Base-by-base conservation (phyloP, 2,888 invertebrate species). In the Lasioglossum pauxillum region DNA sequence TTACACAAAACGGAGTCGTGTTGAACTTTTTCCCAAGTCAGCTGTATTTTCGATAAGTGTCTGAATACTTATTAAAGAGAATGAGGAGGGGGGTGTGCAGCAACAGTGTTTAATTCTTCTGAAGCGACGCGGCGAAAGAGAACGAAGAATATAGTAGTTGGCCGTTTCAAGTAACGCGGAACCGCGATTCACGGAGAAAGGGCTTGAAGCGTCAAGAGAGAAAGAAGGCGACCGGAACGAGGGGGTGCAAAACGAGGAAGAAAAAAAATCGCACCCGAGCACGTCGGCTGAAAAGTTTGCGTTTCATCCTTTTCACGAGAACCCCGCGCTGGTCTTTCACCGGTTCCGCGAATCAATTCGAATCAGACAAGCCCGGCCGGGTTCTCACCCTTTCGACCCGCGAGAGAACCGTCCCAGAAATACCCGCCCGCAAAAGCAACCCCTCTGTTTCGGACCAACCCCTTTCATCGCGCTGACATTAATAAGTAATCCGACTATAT, bases 281-380 rank as follows among this genome's bases (percentile, higher is more conserved):
- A 31, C 64, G 5, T 57, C 41, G 83, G 85, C 75, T 91, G 85
- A 91, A 90, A 91, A 91, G 91, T 90, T 91, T 88, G 82, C 86
- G 90, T 88, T 90, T 86, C 91, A 85, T 90, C 85, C 90, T 72
- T 88, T 91, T 91, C 88, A 91, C 80, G 80, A 75, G 82, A 71
- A 76, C 60, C 78, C 84, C 23, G 41, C 69, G 41, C 41, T 69
- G 53, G 76, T 80, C 80, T 90, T 91, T 91, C 90, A 88, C 87
- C 86, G 85, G 83, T 80, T 74, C 80, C 83, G 71, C 76, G 84
- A 91, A 88, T 89, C 91, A 91, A 91, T 91, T 91, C 90, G 86
- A 86, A 90, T 90, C 86, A 83, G 78, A 81, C 49, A 67, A 67
- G 80, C 69, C 80, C 35, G 31, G 41, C n/a, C n/a, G 35, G 16